phyloP scores from a whole-genome alignment of 1,140 invertebrate genomes.

The Scaptodrosophila lebanonensis region DNA sequence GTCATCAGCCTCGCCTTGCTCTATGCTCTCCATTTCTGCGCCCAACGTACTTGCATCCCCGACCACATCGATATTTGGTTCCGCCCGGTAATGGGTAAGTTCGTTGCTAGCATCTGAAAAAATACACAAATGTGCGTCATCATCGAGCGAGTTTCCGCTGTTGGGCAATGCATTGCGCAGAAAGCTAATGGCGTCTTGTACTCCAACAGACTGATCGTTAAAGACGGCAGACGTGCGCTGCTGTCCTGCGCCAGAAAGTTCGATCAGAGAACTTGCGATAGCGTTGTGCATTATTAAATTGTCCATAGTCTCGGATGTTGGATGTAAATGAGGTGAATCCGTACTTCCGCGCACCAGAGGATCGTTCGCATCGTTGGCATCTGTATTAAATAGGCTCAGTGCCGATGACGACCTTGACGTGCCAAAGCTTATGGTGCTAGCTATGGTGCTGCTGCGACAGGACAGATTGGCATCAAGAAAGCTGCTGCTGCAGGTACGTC shows the following conservation, averaged over 20 bases:
- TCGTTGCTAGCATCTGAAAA: constrained; percentile 30
- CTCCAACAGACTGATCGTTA: constrained; percentile 22
- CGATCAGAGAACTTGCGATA: constrained; percentile 41
- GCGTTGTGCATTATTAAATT: constrained; percentile 1
- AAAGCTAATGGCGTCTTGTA: constrained; percentile 20
- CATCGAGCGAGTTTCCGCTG: constrained; percentile 6
- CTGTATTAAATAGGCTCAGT: constrained; percentile 19
- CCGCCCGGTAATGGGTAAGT: constrained; percentile 4
- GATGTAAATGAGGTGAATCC: constrained; percentile 4
- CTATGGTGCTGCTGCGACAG: constrained; percentile 29
- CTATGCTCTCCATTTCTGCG: no score
- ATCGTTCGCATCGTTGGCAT: constrained; percentile 7
- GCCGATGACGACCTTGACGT: constrained; percentile 25
- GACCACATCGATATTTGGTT: constrained; percentile 28
- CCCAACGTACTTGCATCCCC: no score
- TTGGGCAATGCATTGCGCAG: constrained; percentile 12
- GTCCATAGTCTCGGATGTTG: constrained; percentile 12
- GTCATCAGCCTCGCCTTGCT: not conserved
- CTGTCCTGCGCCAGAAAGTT: constrained; percentile 31
- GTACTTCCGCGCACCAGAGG: constrained; percentile 10
- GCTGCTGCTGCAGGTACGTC: constrained; percentile 30
- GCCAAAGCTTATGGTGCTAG: constrained; percentile 36
- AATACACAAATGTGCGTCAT: constrained; percentile 27
- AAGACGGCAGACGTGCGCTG: constrained; percentile 8
- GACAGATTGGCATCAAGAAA: constrained; percentile 36